Percentiles rank a stretch among this genome's conserved stretches.
Conservation (phyloP, 2,113 vertebrate species). For the Chloropsis cyanopogon region DNA sequence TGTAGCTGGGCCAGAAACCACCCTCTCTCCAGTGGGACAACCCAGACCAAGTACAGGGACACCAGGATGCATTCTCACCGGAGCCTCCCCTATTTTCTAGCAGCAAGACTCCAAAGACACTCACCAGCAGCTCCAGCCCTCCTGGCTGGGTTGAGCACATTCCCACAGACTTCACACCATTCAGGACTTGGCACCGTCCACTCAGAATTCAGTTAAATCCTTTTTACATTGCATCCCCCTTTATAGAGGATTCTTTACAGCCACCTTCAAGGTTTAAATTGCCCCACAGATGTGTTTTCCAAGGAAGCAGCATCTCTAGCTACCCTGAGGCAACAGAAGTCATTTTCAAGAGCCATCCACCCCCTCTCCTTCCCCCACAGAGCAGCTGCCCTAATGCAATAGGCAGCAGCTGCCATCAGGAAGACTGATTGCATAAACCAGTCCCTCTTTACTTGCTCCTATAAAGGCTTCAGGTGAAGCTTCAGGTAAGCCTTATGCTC, state of each 20-base stretch:
- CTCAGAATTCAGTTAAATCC: background rate
- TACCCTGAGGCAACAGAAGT: rapidly evolving
- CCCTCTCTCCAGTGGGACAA: background rate
- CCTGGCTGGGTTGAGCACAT: background rate
- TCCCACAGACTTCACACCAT: background rate
- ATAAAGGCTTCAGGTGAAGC: background rate
- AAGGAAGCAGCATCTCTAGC: rapidly evolving
- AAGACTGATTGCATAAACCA: background rate
- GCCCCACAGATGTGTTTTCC: rapidly evolving
- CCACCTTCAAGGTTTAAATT: background rate
- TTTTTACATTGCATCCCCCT: rapidly evolving
- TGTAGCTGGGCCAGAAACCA: background rate
- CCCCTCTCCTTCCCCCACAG: rapidly evolving
- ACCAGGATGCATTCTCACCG: rapidly evolving
- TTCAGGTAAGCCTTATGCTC: background rate
- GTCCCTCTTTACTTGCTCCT: background rate
- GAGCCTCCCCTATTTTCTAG: background rate
- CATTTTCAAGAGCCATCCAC: rapidly evolving
- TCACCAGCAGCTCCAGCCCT: background rate
- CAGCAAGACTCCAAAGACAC: background rate
- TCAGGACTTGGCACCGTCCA: rapidly evolving
- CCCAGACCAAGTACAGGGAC: rapidly evolving
- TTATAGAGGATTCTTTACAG: rapidly evolving
- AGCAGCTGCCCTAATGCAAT: background rate
- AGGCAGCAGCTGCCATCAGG: background rate